Conservation (phyloP, 2,113 vertebrate genomes). For the Poeciliopsis retropinna region DNA sequence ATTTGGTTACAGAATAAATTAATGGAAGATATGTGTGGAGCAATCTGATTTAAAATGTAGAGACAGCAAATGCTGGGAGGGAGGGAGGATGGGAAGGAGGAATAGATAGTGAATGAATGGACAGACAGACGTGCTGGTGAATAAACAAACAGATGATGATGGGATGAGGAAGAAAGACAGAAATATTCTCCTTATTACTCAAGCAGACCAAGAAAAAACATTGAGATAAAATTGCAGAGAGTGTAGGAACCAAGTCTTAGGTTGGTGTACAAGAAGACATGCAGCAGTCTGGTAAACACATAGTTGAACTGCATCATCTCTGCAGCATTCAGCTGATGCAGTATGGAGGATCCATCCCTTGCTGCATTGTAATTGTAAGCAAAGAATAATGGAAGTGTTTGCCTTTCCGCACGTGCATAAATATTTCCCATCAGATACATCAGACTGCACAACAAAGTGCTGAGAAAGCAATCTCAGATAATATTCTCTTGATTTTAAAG, state of each 20-base stretch:
- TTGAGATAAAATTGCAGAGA: not conserved
- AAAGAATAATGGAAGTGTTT: slow-evolving; percentile 14
- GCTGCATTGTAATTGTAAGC: slow-evolving; percentile 12
- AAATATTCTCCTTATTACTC: not conserved
- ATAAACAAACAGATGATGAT: not conserved
- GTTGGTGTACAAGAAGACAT: slow-evolving; percentile 18
- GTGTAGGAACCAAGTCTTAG: not conserved
- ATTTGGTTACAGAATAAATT: not conserved
- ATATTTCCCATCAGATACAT: slow-evolving; percentile 22
- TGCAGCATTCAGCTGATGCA: slow-evolving; percentile 36
- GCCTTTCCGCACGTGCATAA: not conserved
- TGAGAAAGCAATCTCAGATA: slow-evolving; percentile 9
- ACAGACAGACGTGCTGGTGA: not conserved
- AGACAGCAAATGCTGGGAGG: too few species aligned
- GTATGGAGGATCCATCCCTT: slow-evolving; percentile 9
- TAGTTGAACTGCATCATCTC: slow-evolving; percentile 9
- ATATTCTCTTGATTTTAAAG: slow-evolving; percentile 6
- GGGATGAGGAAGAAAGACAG: not conserved
- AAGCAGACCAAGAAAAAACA: not conserved
- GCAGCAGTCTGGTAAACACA: slow-evolving; percentile 14
- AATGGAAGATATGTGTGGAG: not conserved
- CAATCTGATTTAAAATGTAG: too few species aligned
- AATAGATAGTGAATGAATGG: not conserved
- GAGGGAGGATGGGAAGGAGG: too few species aligned
- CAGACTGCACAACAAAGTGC: slow-evolving; percentile 25